Evolutionary conservation across 2,113 vertebrate species (phyloP).

Genomic region (Athene cunicularia): DNA sequence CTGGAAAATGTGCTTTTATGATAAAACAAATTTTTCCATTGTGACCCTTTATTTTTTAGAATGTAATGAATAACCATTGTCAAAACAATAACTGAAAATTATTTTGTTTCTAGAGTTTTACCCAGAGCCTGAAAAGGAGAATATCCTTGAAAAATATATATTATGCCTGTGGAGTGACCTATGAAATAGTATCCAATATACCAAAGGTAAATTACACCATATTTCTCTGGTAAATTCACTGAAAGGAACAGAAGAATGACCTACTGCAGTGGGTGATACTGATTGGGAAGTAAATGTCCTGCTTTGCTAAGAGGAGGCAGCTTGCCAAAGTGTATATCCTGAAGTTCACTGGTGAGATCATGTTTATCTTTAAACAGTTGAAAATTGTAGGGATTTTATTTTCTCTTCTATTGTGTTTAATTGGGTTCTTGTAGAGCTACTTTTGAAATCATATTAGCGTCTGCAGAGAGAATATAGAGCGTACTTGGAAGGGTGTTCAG

Average conservation of each 20-base stretch:
- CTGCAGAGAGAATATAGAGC: not conserved
- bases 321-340: not conserved
- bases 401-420: not conserved
- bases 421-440: not conserved
- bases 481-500: not conserved
- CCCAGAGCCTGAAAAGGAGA: conserved; percentile 95
- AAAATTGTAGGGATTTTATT: not conserved
- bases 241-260: not conserved
- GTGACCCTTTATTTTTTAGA: not conserved
- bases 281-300: not conserved
- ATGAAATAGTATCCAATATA: conserved; percentile 98
- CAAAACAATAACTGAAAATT: not conserved
- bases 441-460: not conserved
- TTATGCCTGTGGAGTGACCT: conserved; percentile 91
- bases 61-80: not conserved
- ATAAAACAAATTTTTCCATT: not conserved
- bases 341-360: not conserved
- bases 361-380: not conserved
- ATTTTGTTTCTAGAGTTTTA: conserved; percentile 87
- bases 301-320: not conserved
- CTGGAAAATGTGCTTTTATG: not conserved
- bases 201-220: conserved; percentile 86
- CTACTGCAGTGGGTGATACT: not conserved
- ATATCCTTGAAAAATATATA: conserved; percentile 93
- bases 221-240: not conserved